Conservation (phyloP, 30 jellyfish, hydroid and myxozoan species). For the Rhopilema esculentum region DNA sequence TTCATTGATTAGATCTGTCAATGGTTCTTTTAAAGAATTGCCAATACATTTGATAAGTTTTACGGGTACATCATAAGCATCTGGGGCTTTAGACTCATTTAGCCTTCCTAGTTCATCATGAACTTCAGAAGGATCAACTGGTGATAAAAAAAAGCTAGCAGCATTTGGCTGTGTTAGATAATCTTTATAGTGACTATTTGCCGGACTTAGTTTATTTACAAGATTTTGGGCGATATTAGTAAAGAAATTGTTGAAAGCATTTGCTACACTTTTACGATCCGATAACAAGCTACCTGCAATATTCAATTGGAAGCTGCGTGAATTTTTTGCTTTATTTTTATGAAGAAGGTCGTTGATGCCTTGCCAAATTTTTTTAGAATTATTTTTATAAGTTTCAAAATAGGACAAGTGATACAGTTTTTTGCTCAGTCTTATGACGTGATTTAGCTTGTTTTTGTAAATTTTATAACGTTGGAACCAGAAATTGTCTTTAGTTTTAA, state of each 20-base stretch:
- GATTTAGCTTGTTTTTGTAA: constrained; percentile 1
- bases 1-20: constrained; percentile 43
- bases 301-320: neutral
- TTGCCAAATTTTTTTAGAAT: constrained; percentile 14
- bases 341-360: constrained; percentile 2
- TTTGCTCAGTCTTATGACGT: neutral
- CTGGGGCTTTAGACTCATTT: too few relatives aligned
- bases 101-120: too few relatives aligned
- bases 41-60: constrained; percentile 25
- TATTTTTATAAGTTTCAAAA: neutral
- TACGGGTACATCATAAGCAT: constrained; percentile 33
- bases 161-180: too few relatives aligned
- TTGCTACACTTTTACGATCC: constrained; percentile 49
- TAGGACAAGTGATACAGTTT: neutral
- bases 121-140: too few relatives aligned
- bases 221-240: constrained; percentile 48
- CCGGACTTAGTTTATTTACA: too few relatives aligned
- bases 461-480: constrained; percentile 2
- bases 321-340: neutral
- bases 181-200: too few relatives aligned
- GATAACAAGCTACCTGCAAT: neutral
- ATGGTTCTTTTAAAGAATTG: neutral
- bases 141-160: too few relatives aligned
- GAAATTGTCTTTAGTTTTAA: neutral
- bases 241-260: constrained; percentile 41